Evolutionary conservation across 2,888 invertebrate species (phyloP), one percentile per base, ranked within the genome.

Genomic region (Melanostoma mellinum): DNA sequence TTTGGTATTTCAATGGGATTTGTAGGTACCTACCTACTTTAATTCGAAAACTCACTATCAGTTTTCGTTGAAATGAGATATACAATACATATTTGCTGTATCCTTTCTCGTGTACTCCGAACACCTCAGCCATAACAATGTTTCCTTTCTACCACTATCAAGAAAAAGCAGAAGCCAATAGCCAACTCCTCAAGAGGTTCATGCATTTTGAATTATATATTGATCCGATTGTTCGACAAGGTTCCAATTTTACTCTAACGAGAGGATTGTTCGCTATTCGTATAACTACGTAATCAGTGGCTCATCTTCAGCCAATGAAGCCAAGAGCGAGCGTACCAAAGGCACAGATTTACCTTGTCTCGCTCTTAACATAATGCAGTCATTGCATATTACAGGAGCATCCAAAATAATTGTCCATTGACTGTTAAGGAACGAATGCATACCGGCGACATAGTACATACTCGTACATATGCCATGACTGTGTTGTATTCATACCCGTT

Each of bases 381-480:
- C 42, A 32, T 56, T 48, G 53, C 38, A 55, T 63, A 56, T 77
- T 71, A 61, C 50, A 50, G 20, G 6, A 52, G 65, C 46, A 77
- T 78, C 46, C 69, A 48, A 67, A 65, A 76, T 71, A 67, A 58
- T 71, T 65, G 53, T 72, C 56, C 69, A 40, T 72, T 63, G 32
- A 36, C 58, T 46, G 8, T 60, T 36, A 32, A 42, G 36, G 61
- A 58, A 20, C 20, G 20, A 20, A 20, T 20, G 20, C 20, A 20
- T 20, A 20, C 20, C 20, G 20, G 20, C 20, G 20, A 20, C 20
- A 20, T 20, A 20, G 20, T 20, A 20, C 20, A 20, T 20, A 20
- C 20, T 20, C 20, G 20, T 53, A 33, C 40, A 55, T 52, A 40
- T 2, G 20, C 44, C 58, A 40, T 20, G n/a, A 56, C 44, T 46